Evolutionary conservation across 2,888 invertebrate genomes (phyloP).

Genomic region (Drosophila anceps): DNA sequence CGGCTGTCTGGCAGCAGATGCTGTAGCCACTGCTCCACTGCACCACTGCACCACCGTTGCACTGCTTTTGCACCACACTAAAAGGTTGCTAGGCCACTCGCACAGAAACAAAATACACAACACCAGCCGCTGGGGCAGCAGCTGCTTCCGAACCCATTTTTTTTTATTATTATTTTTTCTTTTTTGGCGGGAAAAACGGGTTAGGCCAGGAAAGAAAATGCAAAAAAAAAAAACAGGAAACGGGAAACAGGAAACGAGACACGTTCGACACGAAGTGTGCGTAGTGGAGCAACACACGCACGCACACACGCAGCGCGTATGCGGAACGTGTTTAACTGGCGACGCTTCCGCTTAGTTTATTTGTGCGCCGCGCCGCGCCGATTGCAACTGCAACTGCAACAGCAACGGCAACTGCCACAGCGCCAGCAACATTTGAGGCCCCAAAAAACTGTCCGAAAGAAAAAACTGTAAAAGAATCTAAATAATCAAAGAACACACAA

Average conservation of each 20-base stretch:
- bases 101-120: slow-evolving; percentile 35
- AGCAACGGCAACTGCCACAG: slow-evolving; percentile 52
- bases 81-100: slow-evolving; percentile 46
- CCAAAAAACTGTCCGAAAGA: slow-evolving; percentile 28
- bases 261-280: slow-evolving; percentile 6
- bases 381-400: slow-evolving; percentile 76
- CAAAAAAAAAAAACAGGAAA: not conserved
- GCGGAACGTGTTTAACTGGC: slow-evolving; percentile 42
- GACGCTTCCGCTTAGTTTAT: slow-evolving; percentile 77
- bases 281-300: not conserved
- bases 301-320: not conserved
- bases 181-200: slow-evolving; percentile 5
- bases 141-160: slow-evolving; percentile 34
- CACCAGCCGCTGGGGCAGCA: slow-evolving; percentile 22
- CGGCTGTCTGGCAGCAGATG: slow-evolving; percentile 2
- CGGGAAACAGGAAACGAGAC: slow-evolving; percentile 1
- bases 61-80: slow-evolving; percentile 22
- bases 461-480: slow-evolving; percentile 31
- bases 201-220: not conserved
- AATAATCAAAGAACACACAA: slow-evolving; percentile 56
- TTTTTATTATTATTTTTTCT: slow-evolving; percentile 11
- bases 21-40: slow-evolving; percentile 6
- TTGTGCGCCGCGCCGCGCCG: slow-evolving; percentile 67
- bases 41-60: slow-evolving; percentile 13
- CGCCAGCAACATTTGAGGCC: slow-evolving; percentile 61